Conservation (phyloP, 2,888 invertebrate genomes). For the Nycteola revayana region DNA sequence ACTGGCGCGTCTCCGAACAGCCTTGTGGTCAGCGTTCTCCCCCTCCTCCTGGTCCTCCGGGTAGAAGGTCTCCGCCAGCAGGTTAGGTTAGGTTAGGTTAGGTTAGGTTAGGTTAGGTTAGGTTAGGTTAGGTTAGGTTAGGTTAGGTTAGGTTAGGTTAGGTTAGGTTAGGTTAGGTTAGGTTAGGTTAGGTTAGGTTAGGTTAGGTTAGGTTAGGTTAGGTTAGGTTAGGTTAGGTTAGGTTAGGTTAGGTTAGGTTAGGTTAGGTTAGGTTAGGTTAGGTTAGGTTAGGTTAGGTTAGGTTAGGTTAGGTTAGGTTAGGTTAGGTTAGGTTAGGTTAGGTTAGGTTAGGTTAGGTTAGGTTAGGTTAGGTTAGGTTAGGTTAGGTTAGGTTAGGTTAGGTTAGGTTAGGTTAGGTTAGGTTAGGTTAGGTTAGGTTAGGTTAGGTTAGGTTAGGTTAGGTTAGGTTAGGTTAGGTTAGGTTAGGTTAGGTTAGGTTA, state of each 20-base stretch:
- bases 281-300: conserved; percentile 26
- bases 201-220: conserved; percentile 16
- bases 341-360: conserved; percentile 21
- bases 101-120: conserved; percentile 17
- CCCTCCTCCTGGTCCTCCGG: neutral
- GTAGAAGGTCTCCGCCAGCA: conserved; percentile 8
- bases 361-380: conserved; percentile 22
- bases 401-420: conserved; percentile 21
- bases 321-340: conserved; percentile 22
- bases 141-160: conserved; percentile 16
- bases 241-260: conserved; percentile 28
- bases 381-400: conserved; percentile 23
- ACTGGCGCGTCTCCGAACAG: neutral
- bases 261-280: conserved; percentile 26
- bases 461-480: conserved; percentile 21
- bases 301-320: conserved; percentile 19
- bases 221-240: conserved; percentile 26
- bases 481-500: conserved; percentile 11
- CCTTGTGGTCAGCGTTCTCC: neutral
- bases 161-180: conserved; percentile 10
- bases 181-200: conserved; percentile 23
- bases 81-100: conserved; percentile 4
- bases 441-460: conserved; percentile 17
- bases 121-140: conserved; percentile 24
- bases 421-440: conserved; percentile 20